Conservation (phyloP, 2,888 invertebrate species). For the Tupiocoris notatus region DNA sequence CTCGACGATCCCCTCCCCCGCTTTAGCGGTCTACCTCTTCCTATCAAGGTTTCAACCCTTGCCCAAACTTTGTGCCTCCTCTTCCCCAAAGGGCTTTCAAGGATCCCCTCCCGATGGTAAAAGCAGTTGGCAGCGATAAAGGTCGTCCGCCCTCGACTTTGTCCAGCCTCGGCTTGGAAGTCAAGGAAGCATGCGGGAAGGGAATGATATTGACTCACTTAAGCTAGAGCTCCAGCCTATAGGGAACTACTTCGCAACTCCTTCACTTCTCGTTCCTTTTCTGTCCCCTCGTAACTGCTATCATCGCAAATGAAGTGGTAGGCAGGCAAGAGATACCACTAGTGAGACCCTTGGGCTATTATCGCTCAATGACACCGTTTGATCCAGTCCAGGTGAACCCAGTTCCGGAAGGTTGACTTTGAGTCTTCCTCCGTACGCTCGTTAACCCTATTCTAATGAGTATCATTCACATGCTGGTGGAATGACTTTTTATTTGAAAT, state of each 20-base stretch:
- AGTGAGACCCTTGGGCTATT: too few relatives aligned
- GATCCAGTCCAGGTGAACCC: background rate
- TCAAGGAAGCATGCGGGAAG: background rate
- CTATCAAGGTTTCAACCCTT: background rate
- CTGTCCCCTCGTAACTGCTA: background rate
- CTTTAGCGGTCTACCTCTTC: background rate
- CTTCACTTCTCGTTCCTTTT: background rate
- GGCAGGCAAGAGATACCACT: background rate
- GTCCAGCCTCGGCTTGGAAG: background rate
- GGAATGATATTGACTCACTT: background rate
- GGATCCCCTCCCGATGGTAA: background rate
- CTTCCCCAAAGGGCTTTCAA: background rate
- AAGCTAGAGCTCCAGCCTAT: background rate
- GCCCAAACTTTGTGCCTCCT: background rate
- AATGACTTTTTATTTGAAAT: too few relatives aligned
- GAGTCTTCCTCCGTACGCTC: too few relatives aligned
- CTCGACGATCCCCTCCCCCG: conserved; percentile 3
- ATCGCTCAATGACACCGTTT: background rate
- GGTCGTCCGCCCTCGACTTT: background rate
- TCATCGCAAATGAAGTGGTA: background rate
- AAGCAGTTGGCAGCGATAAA: background rate
- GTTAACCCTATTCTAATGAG: too few relatives aligned
- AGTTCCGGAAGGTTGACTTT: too few relatives aligned
- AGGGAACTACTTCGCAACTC: background rate
- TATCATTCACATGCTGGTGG: too few relatives aligned